Evolutionary conservation across 37 sponge, comb jelly and placozoan species (phyloP), one percentile per base, ranked within the genome.

Genomic region (Geodia barretti): DNA sequence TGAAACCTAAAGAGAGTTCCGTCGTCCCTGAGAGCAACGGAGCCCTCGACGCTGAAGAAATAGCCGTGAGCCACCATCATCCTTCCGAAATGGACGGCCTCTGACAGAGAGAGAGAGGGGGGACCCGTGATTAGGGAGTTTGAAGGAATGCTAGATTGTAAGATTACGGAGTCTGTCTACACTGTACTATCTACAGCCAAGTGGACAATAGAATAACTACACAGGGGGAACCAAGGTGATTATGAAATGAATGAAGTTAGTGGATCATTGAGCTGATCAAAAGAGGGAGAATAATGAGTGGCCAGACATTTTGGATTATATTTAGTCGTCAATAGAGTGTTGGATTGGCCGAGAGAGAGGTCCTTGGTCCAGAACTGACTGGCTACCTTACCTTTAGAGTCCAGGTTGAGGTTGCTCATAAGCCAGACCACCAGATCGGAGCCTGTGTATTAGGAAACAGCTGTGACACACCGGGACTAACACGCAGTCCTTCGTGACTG

Each of bases 1-100:
- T 92, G 93, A 39, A 92, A 87, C 63, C 88, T 69, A 68, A 60
- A 92, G 41, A 88, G 47, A 14, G 82, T 73, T 0, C 78, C 74
- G 63, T 92, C 93, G 59, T 92, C 93, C 76, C 68, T 80, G 29
- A 92, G 69, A 61, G 67, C 40, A 40, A 68, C 36, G 8, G 63
- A 64, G 3, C 80, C 73, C 2, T 89, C 90, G 3, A 89, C 84
- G 68, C 74, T 64, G 63, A 79, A 89, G 70, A 89, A 74, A 71
- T 58, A 89, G 21, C 90, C 90, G 60, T 84, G 90, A 8, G 42
- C 42, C 34, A 64, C 36, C 33, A 89, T 60, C 72, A 89, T 40
- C 41, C 42, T 72, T 61, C 81, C 84, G 2, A 89, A 8, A 41
- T 89, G 90, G 7, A 84, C 11, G 0, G 90, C 90, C 68, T 89